These are phyloP conservation scores for Rattus rattus DNA, from an alignment of 2,113 vertebrate genomes.

Conservation along the genomic window DNA sequence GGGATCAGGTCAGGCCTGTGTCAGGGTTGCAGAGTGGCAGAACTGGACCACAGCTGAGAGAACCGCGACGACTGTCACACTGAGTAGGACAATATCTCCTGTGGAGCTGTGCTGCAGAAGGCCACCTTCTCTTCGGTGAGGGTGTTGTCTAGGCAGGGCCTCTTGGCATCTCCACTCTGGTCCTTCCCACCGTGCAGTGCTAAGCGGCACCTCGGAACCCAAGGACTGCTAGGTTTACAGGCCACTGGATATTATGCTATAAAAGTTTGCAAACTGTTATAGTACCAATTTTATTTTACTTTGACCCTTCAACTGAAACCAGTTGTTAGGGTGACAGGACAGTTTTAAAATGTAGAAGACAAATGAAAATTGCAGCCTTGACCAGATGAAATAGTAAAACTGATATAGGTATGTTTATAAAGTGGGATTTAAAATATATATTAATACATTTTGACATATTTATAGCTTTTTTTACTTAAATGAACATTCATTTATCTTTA, in stretches of 20 bases:
- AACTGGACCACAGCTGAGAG: no score
- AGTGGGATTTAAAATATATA: neutral
- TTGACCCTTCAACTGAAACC: constrained; percentile 20
- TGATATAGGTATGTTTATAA: neutral
- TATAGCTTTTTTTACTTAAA: neutral
- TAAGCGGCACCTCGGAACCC: neutral
- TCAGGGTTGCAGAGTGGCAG: neutral
- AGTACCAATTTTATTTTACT: neutral
- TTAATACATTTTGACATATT: neutral
- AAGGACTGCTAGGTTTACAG: neutral
- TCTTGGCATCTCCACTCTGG: neutral
- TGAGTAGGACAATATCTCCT: neutral
- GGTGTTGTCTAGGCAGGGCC: neutral
- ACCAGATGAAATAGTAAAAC: neutral
- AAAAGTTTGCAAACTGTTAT: neutral
- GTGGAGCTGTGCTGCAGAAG: no score
- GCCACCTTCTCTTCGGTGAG: neutral
- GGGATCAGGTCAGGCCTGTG: neutral
- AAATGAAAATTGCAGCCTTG: neutral
- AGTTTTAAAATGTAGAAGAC: neutral
- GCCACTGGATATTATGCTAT: neutral
- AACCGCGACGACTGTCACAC: fast-evolving
- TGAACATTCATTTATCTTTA: neutral
- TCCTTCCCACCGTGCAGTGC: neutral
- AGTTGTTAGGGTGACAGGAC: neutral